Conservation (phyloP, 2,797 vertebrate species). For the Miichthys miiuy region DNA sequence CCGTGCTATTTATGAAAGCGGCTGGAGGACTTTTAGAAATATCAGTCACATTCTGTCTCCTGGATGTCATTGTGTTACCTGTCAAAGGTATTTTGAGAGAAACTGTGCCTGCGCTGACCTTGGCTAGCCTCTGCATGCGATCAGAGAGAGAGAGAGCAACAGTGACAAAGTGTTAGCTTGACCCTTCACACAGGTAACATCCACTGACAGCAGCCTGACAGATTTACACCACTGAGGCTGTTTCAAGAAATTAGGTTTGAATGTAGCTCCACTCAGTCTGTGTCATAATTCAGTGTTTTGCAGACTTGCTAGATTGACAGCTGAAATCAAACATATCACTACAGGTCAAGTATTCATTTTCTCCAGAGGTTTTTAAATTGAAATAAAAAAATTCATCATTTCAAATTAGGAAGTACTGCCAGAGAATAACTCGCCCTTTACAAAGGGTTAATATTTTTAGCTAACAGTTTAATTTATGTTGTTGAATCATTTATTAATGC, state of each 20-base stretch:
- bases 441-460: not conserved
- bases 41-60: constrained; percentile 53
- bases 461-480: not conserved
- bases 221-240: not conserved
- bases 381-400: not conserved
- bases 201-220: not conserved
- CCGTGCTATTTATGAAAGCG: constrained; percentile 56
- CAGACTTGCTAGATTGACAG: not conserved
- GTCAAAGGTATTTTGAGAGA: constrained; percentile 65
- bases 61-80: constrained; percentile 60
- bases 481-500: too few relatives aligned
- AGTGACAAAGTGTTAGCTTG: constrained; percentile 17
- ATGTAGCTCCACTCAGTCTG: not conserved
- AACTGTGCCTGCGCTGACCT: constrained; percentile 53
- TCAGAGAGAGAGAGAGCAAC: constrained; percentile 12
- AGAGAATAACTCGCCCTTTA: not conserved
- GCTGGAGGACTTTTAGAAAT: constrained; percentile 51
- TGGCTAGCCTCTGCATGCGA: constrained; percentile 28
- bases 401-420: not conserved
- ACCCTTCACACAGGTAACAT: constrained; percentile 33
- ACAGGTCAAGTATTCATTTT: not conserved
- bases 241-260: constrained; percentile 10
- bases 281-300: not conserved
- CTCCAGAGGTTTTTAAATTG: not conserved
- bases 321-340: not conserved